Percentiles rank a stretch among this genome's conserved stretches.
Conservation (phyloP, 92 coral and sea anemone genomes). For the Micromussa lordhowensis region DNA sequence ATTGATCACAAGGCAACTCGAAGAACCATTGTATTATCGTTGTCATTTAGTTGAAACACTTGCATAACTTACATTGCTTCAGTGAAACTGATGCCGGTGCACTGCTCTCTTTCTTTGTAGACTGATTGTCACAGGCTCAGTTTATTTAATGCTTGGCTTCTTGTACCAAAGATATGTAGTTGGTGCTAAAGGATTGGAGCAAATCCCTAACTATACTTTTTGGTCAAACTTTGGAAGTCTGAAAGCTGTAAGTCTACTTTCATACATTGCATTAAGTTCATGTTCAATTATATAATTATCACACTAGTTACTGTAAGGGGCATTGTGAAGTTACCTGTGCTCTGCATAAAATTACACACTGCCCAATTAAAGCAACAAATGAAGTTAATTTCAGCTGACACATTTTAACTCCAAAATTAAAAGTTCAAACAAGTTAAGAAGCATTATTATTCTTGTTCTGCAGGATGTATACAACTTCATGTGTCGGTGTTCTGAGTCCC, state of each 20-base stretch:
- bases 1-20: no score
- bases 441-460: not conserved
- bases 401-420: no score
- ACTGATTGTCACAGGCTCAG: conserved; percentile 70
- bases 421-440: no score
- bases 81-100: no score
- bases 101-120: conserved; percentile 36
- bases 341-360: not conserved
- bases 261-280: not conserved
- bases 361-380: no score
- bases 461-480: conserved; percentile 88
- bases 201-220: conserved; percentile 88
- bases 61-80: no score
- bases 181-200: conserved; percentile 96
- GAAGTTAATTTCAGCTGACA: no score
- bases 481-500: conserved; percentile 75
- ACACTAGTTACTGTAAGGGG: not conserved
- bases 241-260: conserved; percentile 85
- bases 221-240: conserved; percentile 91
- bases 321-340: not conserved
- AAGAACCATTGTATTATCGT: no score
- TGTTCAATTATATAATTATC: not conserved
- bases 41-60: no score
- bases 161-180: conserved; percentile 90
- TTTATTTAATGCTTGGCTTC: conserved; percentile 84